Base-by-base conservation (phyloP, 2,888 invertebrate species). In the Unio delphinus region DNA sequence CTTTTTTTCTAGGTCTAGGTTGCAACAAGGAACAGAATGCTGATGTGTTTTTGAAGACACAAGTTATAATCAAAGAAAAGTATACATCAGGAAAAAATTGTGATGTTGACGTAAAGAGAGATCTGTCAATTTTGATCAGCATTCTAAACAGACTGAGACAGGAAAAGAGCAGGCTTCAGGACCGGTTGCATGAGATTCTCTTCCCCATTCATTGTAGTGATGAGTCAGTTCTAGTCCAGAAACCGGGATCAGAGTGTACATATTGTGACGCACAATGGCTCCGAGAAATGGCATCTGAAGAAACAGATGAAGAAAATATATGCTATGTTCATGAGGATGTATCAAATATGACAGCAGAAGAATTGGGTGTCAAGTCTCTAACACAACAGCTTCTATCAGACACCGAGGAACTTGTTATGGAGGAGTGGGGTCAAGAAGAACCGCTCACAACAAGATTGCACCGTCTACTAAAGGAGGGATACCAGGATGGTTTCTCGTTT, bases 401-500 rank as follows among this genome's bases (percentile, higher is more conserved):
- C 64, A 80, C 81, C 18, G 73, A 74, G 34, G 69, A 67, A 28
- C 45, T 45, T 1, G 28, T 83, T 72, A 58, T 77, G 23, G 72
- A 77, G 34, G 68, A 72, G 30, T 85, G 80, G 74, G 87, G 87
- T 2, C 87, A 87, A 67, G 64, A 71, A 23, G 86, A 87, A 68
- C 79, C 83, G 4, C 65, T 87, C n/a, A 86, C 84, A 11, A 73
- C 72, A 45, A 67, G 86, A 20, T 74, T 87, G 4, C 76, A 77
- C 20, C 73, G 70, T 34, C 68, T 86, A 6, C 70, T 86, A 11
- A 66, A 76, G 65, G 80, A 85, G 23, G 69, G 69, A 8, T 86
- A 86, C 75, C 79, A 75, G n/a, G 86, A 86, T 74, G 86, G 86
- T 5, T 78, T 86, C 45, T 77, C 85, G 18, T 75, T 86, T 34